These are phyloP conservation scores for Dicranocentrus wangi DNA, from an alignment of 2,888 invertebrate species.

Conservation along the genomic window DNA sequence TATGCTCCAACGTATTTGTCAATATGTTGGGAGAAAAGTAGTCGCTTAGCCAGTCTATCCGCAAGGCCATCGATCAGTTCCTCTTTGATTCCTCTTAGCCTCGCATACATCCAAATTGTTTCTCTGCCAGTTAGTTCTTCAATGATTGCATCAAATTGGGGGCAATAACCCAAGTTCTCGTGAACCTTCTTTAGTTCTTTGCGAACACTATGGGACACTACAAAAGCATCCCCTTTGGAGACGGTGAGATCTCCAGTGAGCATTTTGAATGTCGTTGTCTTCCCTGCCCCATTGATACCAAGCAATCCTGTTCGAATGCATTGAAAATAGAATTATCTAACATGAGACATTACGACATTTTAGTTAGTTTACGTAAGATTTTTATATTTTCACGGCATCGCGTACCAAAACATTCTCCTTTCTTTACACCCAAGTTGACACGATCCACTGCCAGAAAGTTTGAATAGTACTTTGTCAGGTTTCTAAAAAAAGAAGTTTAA, in stretches of 20 bases:
- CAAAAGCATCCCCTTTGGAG: slow-evolving; percentile 75
- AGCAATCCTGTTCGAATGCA: slow-evolving; percentile 77
- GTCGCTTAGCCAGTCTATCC: slow-evolving; percentile 40
- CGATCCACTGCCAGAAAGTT: slow-evolving; percentile 86
- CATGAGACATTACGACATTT: not conserved
- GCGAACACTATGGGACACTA: slow-evolving; percentile 29
- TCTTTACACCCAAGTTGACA: slow-evolving; percentile 81
- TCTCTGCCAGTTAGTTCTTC: slow-evolving; percentile 83
- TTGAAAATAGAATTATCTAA: not conserved
- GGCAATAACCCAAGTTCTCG: slow-evolving; percentile 80
- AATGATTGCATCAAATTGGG: slow-evolving; percentile 83
- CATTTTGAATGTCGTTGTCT: slow-evolving; percentile 89
- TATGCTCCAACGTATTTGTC: slow-evolving; percentile 60
- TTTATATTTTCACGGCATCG: not conserved
- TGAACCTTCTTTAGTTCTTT: slow-evolving; percentile 72
- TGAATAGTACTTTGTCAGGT: slow-evolving; percentile 85
- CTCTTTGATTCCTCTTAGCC: slow-evolving; percentile 54
- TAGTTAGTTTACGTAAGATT: no score
- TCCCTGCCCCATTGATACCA: slow-evolving; percentile 90
- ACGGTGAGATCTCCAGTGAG: slow-evolving; percentile 76
- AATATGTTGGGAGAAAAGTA: slow-evolving; percentile 58
- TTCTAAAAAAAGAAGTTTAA: slow-evolving; percentile 25
- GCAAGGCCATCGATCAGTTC: slow-evolving; percentile 51
- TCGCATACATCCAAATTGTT: slow-evolving; percentile 76
- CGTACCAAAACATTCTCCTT: slow-evolving; percentile 85